phyloP scores from a whole-genome alignment of 2,113 vertebrate genomes.

The Eublepharis macularius region DNA sequence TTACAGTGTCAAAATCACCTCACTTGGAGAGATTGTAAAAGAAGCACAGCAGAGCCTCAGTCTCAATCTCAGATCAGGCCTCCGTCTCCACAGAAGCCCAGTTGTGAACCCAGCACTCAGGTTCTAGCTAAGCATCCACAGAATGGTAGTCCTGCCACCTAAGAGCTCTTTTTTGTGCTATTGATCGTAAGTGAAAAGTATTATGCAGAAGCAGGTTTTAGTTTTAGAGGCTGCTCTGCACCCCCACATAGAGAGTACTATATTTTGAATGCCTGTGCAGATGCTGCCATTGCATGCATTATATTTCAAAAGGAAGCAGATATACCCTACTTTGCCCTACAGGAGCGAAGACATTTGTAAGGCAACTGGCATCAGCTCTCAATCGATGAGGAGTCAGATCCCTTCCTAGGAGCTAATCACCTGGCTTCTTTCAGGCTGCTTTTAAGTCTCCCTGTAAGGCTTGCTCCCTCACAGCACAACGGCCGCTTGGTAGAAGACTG shows the following conservation, averaged over 20 bases:
- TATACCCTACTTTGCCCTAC: neutral
- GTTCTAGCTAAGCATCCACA: neutral
- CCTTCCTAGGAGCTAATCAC: neutral
- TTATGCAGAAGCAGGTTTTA: neutral
- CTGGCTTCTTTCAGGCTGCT: neutral
- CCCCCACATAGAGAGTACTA: neutral
- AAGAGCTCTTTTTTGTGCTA: neutral
- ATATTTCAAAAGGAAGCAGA: neutral
- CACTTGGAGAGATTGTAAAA: too few relatives aligned
- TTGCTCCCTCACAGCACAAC: neutral
- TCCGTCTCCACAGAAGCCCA: neutral
- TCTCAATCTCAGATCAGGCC: too few relatives aligned
- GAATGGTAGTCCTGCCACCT: neutral
- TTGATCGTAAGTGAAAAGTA: neutral
- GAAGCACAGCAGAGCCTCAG: too few relatives aligned
- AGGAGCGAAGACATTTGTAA: neutral
- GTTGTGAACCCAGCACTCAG: neutral
- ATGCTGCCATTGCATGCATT: neutral
- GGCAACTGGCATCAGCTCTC: too few relatives aligned
- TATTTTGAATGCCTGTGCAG: neutral
- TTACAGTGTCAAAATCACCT: neutral
- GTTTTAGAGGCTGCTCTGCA: neutral
- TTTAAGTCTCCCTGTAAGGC: neutral
- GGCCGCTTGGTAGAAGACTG: neutral
- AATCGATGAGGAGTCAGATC: neutral